Base-by-base conservation (phyloP, 1,140 invertebrate species). In the Acyrthosiphon pisum region DNA sequence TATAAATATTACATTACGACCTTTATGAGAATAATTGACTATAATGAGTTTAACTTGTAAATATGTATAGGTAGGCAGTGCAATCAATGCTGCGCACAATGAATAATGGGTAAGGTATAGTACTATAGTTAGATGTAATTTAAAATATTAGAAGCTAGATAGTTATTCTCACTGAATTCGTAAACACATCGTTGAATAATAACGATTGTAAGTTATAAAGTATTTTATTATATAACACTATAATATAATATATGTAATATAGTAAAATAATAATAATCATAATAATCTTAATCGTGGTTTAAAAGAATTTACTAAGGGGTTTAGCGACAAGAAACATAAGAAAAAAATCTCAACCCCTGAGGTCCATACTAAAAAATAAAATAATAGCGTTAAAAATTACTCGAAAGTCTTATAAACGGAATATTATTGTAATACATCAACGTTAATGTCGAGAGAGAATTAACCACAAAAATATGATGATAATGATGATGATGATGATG, bases 341-440 rank as follows among this genome's bases (percentile, higher is more conserved):
- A 60, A 90, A 60, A 89, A 41, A 41, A 41, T 60, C 53, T 89
- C 88, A 56, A 90, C 88, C 88, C 88, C 53, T 56, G 53, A 60
- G 88, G 88, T 90, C 23, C 20, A 35, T 50, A 37, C 56, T 53
- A 56, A 41, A 60, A 56, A 56, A 88, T 20, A 90, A 90, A 90
- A 90, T 60, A 90, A 90, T 60, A 90, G 88, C 88, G 88, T 90
- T 90, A 90, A 90, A 90, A 60, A 60, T 60, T 90, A 90, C 53
- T 90, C 9, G 88, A 89, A 89, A 60, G 37, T 90, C 88, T 90
- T 90, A 90, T 90, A 90, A 90, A 90, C 50, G 89, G 26, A 68
- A 68, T 90, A 90, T 68, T 90, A 90, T 90, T 90, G 89, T 90
- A 68, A 90, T 90, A 68, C 89, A 90, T 90, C 53, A 90, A 60